Base-by-base conservation (phyloP, 2,797 vertebrate genomes). In the Zenarchopterus dispar region DNA sequence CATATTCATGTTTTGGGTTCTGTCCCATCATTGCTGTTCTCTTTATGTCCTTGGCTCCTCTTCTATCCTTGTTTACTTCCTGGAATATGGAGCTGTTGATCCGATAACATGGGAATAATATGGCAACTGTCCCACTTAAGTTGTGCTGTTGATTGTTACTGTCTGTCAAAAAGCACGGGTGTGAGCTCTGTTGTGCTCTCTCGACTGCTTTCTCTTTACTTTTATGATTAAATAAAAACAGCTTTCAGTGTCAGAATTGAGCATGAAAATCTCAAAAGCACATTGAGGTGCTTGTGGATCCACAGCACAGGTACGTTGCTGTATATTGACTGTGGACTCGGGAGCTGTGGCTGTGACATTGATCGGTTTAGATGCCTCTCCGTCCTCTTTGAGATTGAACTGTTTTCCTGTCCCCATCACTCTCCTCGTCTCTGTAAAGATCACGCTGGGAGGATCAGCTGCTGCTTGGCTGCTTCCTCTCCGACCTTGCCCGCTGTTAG, bases 401-500 rank as follows among this genome's bases (percentile, higher is more conserved):
- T 72, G 74, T 65, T 75, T 68, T 62, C 28, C 57, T 16, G 8
- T 54, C 56, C 57, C 52, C 43, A 22, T 73, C 67, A 3, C 58
- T 78, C 73, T 42, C 55, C 57, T 44, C 18, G 4, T 73, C 72
- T 60, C 39, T 66, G 48, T 51, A 62, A 63, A 62, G 58, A 71
- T 76, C 71, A 64, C 70, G 52, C 26, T 51, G 67, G 71, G 74
- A 73, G 69, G 67, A 81, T 84, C 65, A 75, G 66, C 63, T 73
- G 44, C 61, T 53, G 70, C 68, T 53, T 72, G 71, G 56, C 54
- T 78, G 79, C 53, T 69, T 80, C 64, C 60, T 70, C 50, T 53
- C 56, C 11, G 23, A 82, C 73, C 77, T 84, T 57, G 67, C 61
- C 64, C 68, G 59, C 80, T 49, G 56, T 72, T 66, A 15, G 54